phyloP scores from a whole-genome alignment of 2,888 invertebrate species.

The Parnassius glacialis region DNA sequence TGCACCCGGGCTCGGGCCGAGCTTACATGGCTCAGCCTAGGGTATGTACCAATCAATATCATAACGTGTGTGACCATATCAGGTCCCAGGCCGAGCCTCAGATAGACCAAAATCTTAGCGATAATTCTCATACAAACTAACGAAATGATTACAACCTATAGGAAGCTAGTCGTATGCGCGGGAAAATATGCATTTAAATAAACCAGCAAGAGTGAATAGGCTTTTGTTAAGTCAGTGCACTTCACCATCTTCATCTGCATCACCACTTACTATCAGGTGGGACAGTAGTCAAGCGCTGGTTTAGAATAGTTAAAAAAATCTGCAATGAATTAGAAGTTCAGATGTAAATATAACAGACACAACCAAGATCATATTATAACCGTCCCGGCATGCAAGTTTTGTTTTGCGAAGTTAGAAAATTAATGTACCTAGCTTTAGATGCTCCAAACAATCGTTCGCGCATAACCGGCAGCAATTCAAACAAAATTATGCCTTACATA shows the following conservation, averaged over 20 bases:
- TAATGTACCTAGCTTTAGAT: conserved; percentile 55
- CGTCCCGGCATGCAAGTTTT: conserved; percentile 23
- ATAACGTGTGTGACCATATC: neutral
- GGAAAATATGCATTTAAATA: neutral
- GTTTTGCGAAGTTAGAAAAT: conserved; percentile 59
- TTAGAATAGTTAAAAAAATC: too few species aligned
- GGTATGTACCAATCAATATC: conserved; percentile 82
- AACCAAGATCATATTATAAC: too few species aligned
- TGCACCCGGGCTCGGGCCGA: conserved; percentile 85
- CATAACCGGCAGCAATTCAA: conserved; percentile 55
- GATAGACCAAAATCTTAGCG: neutral
- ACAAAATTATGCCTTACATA: conserved; percentile 34
- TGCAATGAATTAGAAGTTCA: too few species aligned
- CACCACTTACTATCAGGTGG: too few species aligned
- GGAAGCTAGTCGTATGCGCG: neutral
- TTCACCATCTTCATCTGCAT: too few species aligned
- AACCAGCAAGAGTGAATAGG: too few species aligned
- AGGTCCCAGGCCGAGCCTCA: neutral
- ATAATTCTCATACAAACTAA: neutral
- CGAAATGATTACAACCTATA: conserved; percentile 21
- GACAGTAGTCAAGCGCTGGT: too few species aligned
- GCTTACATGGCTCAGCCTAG: conserved; percentile 95
- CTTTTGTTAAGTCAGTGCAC: too few species aligned
- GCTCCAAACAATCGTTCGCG: conserved; percentile 45
- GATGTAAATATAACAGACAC: too few species aligned